phyloP scores from a whole-genome alignment of 2,113 vertebrate species.

The Xenus cinereus region DNA sequence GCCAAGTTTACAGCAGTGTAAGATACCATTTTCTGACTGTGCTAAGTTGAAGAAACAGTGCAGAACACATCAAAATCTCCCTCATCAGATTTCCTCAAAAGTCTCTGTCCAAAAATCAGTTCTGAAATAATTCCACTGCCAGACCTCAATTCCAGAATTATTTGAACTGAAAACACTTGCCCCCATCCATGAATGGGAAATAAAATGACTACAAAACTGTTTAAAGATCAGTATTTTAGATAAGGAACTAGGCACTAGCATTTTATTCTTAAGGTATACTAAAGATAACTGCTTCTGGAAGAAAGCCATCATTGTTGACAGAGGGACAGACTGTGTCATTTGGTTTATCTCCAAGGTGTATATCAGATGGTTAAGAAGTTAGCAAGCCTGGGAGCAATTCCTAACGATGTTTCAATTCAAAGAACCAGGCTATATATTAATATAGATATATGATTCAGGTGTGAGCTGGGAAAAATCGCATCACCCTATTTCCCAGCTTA shows the following conservation, averaged over 20 bases:
- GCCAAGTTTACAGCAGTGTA: not conserved
- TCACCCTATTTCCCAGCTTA: not conserved
- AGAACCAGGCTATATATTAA: not conserved
- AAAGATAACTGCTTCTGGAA: not conserved
- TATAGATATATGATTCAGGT: not conserved
- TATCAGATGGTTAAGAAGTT: not conserved
- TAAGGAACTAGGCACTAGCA: not conserved
- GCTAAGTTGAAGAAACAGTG: not conserved
- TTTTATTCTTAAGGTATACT: not conserved
- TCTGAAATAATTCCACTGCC: slow-evolving; percentile 12
- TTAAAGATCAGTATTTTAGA: not conserved
- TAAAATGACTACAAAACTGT: not conserved
- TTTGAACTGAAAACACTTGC: not conserved
- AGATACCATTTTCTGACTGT: not conserved
- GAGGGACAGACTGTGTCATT: not conserved
- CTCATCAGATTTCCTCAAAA: not conserved
- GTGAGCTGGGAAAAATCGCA: not conserved
- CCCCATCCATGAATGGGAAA: not conserved
- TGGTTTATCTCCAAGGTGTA: not conserved
- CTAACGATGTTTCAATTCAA: not conserved
- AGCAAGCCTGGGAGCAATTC: not conserved
- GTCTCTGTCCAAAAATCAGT: slow-evolving; percentile 32
- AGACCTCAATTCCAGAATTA: not conserved
- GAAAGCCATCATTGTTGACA: not conserved
- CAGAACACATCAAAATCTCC: not conserved